Evolutionary conservation across 2,113 vertebrate species (phyloP).

Genomic region (zebrafish (Danio rerio)): GRCz12tu NC_133177.1:38011001-38011500

Average conservation of each 20-base stretch:
- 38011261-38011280: too few species aligned
- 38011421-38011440: background rate
- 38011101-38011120: background rate
- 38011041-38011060: background rate
- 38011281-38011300: too few species aligned
- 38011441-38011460: background rate
- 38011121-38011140: background rate
- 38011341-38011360: too few species aligned
- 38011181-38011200: background rate
- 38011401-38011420: background rate
- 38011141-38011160: background rate
- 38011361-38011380: too few species aligned
- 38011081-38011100: background rate
- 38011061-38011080: too few species aligned
- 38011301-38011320: too few species aligned
- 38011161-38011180: background rate
- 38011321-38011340: too few species aligned
- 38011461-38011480: background rate
- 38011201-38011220: too few species aligned
- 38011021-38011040: background rate
- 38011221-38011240: too few species aligned
- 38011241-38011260: too few species aligned
- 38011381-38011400: too few species aligned
- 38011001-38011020: conserved; percentile 37
- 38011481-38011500: too few species aligned